A percentile compares a stretch with the other conserved stretches of the same genome.
Conservation (phyloP, 2,113 vertebrate species). For the Micromys minutus region DNA sequence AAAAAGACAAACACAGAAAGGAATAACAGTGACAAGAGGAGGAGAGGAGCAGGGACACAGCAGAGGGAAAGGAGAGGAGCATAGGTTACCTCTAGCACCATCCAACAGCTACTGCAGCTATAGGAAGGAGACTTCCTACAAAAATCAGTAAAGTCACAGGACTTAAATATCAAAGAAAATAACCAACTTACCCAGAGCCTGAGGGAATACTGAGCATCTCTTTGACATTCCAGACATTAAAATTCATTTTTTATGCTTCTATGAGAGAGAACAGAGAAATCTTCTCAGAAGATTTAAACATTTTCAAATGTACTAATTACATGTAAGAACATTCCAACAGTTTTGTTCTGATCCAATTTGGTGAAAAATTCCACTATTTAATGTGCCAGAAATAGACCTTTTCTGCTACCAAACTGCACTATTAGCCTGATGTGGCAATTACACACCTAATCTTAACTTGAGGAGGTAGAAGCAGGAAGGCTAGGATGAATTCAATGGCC, state of each 20-base stretch:
- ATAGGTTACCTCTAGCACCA: not conserved
- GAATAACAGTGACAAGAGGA: not conserved
- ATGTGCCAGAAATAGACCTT: constrained; percentile 5
- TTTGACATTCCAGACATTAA: constrained; percentile 92
- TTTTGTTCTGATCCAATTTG: not conserved
- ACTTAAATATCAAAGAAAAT: constrained; percentile 44
- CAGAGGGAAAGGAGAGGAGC: not conserved
- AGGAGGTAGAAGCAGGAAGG: not conserved
- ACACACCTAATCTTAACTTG: not conserved
- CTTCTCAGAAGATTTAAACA: constrained; percentile 50
- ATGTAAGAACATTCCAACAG: constrained; percentile 32
- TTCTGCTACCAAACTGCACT: not conserved
- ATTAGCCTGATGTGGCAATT: not conserved
- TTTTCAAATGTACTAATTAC: constrained; percentile 30
- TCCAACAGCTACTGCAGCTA: not conserved
- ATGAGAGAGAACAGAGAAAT: constrained; percentile 64
- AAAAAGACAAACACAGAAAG: constrained; percentile 35
- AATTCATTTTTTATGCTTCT: constrained; percentile 87
- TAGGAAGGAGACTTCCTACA: not conserved
- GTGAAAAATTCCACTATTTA: constrained; percentile 41
- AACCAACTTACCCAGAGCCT: constrained; percentile 85
- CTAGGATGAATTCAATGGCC: not conserved
- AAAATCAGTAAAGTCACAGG: constrained; percentile 29
- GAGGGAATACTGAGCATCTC: constrained; percentile 90
- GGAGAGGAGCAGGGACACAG: not conserved